Conservation (phyloP, 2,888 invertebrate species). For the Monopis laevigella region DNA sequence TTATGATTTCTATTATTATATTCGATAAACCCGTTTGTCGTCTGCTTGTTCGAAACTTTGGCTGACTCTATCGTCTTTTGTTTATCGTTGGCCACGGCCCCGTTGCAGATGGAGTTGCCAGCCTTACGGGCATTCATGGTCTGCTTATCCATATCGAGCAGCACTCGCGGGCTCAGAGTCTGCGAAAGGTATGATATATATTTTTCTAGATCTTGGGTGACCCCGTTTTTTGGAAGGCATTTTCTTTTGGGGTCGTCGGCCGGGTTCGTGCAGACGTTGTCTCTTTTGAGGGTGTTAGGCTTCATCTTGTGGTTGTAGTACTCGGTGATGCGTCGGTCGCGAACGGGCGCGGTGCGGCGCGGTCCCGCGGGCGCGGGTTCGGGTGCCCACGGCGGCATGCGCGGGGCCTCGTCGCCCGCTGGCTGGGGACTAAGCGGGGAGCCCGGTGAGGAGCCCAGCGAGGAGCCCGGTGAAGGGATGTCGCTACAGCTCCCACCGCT, state of each 20-base stretch:
- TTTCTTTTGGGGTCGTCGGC: conserved; percentile 44
- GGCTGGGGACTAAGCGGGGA: conserved; percentile 82
- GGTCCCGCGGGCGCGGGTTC: conserved; percentile 39
- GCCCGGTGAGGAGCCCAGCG: conserved; percentile 58
- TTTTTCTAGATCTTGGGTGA: conserved; percentile 56
- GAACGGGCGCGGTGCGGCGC: conserved; percentile 30
- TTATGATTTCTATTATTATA: conserved; percentile 28
- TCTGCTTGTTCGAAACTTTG: conserved; percentile 21
- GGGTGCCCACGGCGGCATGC: conserved; percentile 62
- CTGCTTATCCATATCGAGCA: conserved; percentile 51
- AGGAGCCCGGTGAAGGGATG: conserved; percentile 83
- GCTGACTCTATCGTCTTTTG: conserved; percentile 34
- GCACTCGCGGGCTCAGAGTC: conserved; percentile 56
- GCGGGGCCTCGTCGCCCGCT: conserved; percentile 46
- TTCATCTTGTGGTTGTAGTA: conserved; percentile 88
- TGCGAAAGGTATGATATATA: conserved; percentile 60
- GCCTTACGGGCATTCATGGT: conserved; percentile 29
- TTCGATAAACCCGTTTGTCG: conserved; percentile 35
- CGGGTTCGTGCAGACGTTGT: conserved; percentile 33
- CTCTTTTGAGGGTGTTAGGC: conserved; percentile 65
- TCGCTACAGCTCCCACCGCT: conserved; percentile 78
- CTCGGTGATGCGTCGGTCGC: conserved; percentile 85
- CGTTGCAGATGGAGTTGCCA: conserved; percentile 25
- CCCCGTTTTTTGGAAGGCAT: conserved; percentile 55
- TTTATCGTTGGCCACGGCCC: conserved; percentile 27